Evolutionary conservation across 1,140 invertebrate genomes (phyloP).

Genomic region (Charaxes varanes): DNA sequence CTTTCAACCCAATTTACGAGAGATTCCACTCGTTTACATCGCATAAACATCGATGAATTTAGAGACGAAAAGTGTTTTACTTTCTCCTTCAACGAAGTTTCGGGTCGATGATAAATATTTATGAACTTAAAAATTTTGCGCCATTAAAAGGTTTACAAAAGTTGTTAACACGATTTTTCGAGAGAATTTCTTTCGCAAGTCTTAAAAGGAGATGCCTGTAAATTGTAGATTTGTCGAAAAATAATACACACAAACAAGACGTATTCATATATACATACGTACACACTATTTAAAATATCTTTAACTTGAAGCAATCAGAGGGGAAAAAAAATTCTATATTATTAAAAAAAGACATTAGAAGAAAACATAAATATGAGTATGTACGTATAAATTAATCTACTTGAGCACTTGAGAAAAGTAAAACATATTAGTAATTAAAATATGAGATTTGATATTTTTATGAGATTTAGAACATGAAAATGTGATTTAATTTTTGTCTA

Average conservation of each 20-base stretch:
- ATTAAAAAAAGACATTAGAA: too few species aligned
- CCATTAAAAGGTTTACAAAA: not conserved
- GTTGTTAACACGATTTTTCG: not conserved
- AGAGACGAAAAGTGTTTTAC: not conserved
- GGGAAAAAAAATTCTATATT: too few species aligned
- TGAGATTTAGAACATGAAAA: slow-evolving; percentile 10
- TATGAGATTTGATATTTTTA: slow-evolving; percentile 10
- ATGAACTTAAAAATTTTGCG: not conserved
- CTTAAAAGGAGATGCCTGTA: too few species aligned
- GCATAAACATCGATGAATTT: slow-evolving; percentile 5
- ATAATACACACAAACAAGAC: too few species aligned
- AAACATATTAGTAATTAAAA: too few species aligned
- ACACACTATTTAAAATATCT: too few species aligned
- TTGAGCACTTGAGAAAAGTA: too few species aligned
- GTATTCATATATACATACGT: too few species aligned
- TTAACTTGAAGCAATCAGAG: too few species aligned
- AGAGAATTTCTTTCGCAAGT: not conserved
- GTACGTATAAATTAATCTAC: too few species aligned
- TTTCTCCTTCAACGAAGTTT: not conserved
- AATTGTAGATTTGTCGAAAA: too few species aligned
- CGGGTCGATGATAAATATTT: not conserved
- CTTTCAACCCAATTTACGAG: not conserved
- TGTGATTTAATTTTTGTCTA: slow-evolving; percentile 6
- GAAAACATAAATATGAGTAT: too few species aligned
- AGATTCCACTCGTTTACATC: slow-evolving; percentile 4